These are phyloP conservation scores for Elephas maximus DNA, from an alignment of 2,113 vertebrate genomes.

Conservation along the genomic window DNA sequence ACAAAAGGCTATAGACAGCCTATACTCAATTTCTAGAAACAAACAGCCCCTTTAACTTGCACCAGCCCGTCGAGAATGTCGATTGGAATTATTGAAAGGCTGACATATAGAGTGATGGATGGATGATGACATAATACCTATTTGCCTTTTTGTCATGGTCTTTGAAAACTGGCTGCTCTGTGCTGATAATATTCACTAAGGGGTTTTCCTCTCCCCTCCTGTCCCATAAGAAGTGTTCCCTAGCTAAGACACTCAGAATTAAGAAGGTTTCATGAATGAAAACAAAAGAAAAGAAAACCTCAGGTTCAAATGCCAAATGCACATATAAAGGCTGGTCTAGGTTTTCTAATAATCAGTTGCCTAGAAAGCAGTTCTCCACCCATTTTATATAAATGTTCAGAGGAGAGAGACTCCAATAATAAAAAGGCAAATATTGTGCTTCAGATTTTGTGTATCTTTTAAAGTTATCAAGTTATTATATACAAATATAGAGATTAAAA, in stretches of 20 bases:
- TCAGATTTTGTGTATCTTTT: conserved; percentile 1
- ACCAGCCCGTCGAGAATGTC: conserved; percentile 73
- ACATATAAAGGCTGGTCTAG: conserved; percentile 48
- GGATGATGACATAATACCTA: conserved; percentile 82
- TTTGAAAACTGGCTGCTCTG: conserved; percentile 83
- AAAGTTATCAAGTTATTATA: conserved; percentile 14
- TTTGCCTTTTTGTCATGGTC: conserved; percentile 64
- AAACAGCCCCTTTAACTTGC: conserved; percentile 74
- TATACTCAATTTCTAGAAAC: conserved; percentile 74
- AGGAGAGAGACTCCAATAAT: background rate
- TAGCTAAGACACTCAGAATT: conserved; percentile 71
- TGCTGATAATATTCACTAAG: conserved; percentile 82
- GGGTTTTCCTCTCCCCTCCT: conserved; percentile 56
- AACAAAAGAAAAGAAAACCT: conserved; percentile 62
- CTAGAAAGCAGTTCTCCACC: conserved; percentile 44
- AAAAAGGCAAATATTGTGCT: conserved; percentile 32
- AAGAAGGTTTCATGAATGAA: conserved; percentile 69
- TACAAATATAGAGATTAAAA: conserved; percentile 48
- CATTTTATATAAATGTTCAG: conserved; percentile 51
- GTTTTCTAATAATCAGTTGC: conserved; percentile 34
- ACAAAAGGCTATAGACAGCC: conserved; percentile 79
- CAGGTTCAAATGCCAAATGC: conserved; percentile 60
- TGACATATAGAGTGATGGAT: conserved; percentile 81
- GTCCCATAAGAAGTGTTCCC: conserved; percentile 76
- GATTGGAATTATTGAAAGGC: conserved; percentile 77